Evolutionary conservation across 2,888 invertebrate genomes (phyloP), one percentile per base, ranked within the genome.

Genomic region (Smittia sp.): DNA sequence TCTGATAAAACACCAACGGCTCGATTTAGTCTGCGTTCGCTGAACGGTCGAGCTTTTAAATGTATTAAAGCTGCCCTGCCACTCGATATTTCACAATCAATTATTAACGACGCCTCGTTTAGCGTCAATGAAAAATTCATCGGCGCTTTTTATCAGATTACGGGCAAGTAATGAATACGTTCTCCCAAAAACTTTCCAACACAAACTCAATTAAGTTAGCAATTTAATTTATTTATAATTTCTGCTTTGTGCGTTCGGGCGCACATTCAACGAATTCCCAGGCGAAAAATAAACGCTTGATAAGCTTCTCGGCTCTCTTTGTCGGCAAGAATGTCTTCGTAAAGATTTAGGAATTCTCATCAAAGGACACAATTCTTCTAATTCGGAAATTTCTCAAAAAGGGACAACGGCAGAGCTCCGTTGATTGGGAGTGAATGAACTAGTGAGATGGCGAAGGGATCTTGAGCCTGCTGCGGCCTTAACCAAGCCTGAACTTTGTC

Each of bases 181-280:
- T 46, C 11, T 11, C 11, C 7, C 39, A 7, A 39, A 39, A 39
- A n/a, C 15, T 52, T n/a, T 18, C 52, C 7, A 3, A 7, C 9
- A n/a, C 15, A 52, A 52, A 52, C 52, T 52, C 52, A 52, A 52
- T 52, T 52, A 52, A 18, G n/a, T 52, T 15, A 52, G 11, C 58
- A 58, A 58, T 58, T 58, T 18, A 58, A 58, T 18, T 58, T n/a
- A 52, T 52, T 52, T 58, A 20, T 58, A 58, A 18, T 58, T 20
- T 58, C 22, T 4, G 18, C 18, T 13, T 46, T 46, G 7, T 11
- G 39, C 39, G 39, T 11, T 11, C n/a, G n/a, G n/a, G 46, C 2
- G n/a, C 46, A 46, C 46, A 46, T 46, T 15, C 38, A 38, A 38
- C 11, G 15, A 46, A 46, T n/a, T 46, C 46, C 46, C 46, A 46